These are phyloP conservation scores for Myrmecophaga tridactyla DNA, from an alignment of 2,113 vertebrate species.

Conservation along the genomic window DNA sequence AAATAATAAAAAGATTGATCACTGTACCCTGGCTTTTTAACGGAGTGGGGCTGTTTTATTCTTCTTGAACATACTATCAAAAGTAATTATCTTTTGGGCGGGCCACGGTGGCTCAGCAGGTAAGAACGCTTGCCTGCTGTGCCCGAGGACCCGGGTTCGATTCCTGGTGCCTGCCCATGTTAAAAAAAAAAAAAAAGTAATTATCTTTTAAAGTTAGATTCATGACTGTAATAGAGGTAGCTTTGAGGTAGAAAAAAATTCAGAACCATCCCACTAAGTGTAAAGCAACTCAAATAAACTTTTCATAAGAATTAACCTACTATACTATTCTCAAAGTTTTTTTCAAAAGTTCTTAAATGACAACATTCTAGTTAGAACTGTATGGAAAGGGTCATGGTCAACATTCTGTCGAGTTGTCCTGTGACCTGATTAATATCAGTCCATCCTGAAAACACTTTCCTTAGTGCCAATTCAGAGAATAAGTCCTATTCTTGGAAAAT, in stretches of 20 bases:
- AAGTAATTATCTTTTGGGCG: slow-evolving; percentile 54
- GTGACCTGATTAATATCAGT: neutral
- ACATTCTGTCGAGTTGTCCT: slow-evolving; percentile 32
- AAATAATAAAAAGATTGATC: slow-evolving; percentile 33
- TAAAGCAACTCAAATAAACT: slow-evolving; percentile 28
- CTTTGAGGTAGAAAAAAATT: neutral
- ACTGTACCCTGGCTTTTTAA: neutral
- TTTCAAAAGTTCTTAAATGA: slow-evolving; percentile 53
- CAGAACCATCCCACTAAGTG: neutral
- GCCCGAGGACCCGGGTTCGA: no score
- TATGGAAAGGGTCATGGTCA: neutral
- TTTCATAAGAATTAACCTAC: slow-evolving; percentile 11
- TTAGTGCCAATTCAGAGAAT: neutral
- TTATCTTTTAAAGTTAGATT: slow-evolving; percentile 43
- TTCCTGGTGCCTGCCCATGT: no score
- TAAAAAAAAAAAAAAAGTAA: slow-evolving; percentile 30
- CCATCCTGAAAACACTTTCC: slow-evolving; percentile 32
- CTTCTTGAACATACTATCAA: neutral
- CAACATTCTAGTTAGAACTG: slow-evolving; percentile 14
- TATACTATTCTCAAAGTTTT: slow-evolving; percentile 1
- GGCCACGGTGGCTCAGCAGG: no score
- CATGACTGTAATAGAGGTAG: neutral
- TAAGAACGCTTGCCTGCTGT: no score
- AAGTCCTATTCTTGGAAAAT: neutral
- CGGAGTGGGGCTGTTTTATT: slow-evolving; percentile 12